A percentile compares a stretch with the other conserved stretches of the same genome.
Evolutionary conservation across 2,113 vertebrate genomes (phyloP).

Genomic region (Psilopogon haemacephalus): DNA sequence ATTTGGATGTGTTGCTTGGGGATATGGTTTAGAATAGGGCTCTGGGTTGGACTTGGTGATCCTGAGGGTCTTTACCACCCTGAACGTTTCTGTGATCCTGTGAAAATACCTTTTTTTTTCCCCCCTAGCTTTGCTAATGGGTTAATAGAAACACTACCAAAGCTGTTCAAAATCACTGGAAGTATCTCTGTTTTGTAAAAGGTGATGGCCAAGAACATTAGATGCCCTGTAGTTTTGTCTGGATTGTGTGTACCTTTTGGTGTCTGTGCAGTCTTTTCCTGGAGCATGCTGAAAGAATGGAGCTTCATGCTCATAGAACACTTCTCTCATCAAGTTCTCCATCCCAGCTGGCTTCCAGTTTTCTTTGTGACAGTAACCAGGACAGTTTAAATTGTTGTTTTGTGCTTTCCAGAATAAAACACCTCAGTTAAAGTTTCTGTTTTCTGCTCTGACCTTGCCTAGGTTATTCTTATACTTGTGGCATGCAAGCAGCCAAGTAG

Average conservation of each 20-base stretch:
- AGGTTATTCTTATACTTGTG: background rate
- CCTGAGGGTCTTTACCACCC: no score
- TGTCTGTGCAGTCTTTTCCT: background rate
- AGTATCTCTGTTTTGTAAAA: background rate
- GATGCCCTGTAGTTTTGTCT: background rate
- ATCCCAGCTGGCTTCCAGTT: background rate
- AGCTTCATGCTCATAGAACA: background rate
- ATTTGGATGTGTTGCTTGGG: no score
- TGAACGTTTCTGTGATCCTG: no score
- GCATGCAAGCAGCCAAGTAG: background rate
- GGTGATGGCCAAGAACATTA: background rate
- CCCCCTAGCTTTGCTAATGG: rapidly evolving
- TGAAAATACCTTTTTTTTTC: background rate
- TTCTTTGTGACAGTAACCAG: background rate
- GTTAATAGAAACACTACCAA: background rate
- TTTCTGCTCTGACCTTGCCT: background rate
- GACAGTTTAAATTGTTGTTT: background rate
- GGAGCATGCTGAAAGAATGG: background rate
- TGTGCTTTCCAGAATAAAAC: background rate
- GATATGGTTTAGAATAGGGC: no score
- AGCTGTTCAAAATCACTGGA: background rate
- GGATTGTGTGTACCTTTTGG: background rate
- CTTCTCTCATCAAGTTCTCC: background rate
- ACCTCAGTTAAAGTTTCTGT: background rate
- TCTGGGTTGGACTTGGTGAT: no score